Percentiles rank a stretch among this genome's conserved stretches.
phyloP scores from a whole-genome alignment of 2,113 vertebrate species.

The Anoura caudifer region DNA sequence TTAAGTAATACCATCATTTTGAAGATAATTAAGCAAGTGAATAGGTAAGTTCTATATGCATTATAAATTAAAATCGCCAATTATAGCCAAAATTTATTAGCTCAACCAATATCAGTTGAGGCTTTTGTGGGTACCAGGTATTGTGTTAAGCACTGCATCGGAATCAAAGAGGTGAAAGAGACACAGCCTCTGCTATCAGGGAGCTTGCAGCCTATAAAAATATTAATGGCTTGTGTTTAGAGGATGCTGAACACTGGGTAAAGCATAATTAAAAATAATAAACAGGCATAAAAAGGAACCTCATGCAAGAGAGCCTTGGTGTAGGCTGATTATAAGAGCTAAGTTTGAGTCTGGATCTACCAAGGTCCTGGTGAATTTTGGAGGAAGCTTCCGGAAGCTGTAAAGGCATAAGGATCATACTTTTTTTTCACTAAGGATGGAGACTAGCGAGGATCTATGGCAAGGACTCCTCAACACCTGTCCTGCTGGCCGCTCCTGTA shows the following conservation, averaged over 20 bases:
- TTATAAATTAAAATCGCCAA: background rate
- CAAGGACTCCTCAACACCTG: rapidly evolving
- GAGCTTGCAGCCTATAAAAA: background rate
- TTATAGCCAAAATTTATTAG: background rate
- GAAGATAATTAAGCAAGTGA: background rate
- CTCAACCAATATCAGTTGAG: background rate
- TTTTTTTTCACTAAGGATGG: background rate
- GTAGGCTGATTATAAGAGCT: background rate
- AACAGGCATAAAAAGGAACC: background rate
- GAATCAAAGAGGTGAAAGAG: background rate
- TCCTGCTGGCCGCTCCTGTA: rapidly evolving
- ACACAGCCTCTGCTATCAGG: background rate
- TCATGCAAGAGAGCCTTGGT: background rate
- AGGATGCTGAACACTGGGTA: background rate
- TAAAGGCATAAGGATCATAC: background rate
- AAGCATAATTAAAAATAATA: background rate
- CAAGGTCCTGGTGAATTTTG: background rate
- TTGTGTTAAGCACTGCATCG: background rate
- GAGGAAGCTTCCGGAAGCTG: background rate
- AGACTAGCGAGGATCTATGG: background rate
- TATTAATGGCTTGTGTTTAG: background rate
- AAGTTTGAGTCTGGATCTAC: background rate
- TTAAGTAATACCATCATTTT: background rate
- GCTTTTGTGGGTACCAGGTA: background rate
- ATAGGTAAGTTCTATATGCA: background rate